Percentiles rank a stretch among this genome's conserved stretches.
phyloP scores from a whole-genome alignment of 2,888 invertebrate species.

The Aradus depressus region DNA sequence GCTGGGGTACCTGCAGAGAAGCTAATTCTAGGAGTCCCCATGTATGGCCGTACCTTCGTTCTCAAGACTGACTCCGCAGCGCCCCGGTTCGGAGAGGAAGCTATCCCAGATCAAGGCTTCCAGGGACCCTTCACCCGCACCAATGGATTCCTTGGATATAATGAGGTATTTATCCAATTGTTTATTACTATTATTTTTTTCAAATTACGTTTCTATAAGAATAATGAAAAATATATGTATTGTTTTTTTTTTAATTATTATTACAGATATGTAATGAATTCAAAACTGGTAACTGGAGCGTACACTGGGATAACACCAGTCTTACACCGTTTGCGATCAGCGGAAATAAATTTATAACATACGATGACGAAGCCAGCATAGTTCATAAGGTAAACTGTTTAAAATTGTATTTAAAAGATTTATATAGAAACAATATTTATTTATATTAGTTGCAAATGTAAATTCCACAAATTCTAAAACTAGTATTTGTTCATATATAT shows the following conservation, averaged over 20 bases:
- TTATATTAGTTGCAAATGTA: no score
- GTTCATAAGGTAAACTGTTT: conserved; percentile 58
- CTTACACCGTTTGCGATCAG: conserved; percentile 52
- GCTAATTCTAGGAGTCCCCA: conserved; percentile 67
- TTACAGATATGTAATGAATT: conserved; percentile 52
- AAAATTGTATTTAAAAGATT: no score
- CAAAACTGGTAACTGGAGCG: conserved; percentile 52
- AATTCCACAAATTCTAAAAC: no score
- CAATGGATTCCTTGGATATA: conserved; percentile 76
- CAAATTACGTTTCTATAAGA: not conserved
- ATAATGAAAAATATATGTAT: not conserved
- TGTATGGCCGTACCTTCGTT: conserved; percentile 72
- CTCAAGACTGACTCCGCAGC: conserved; percentile 33
- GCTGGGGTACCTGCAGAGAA: conserved; percentile 65
- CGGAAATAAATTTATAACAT: conserved; percentile 56
- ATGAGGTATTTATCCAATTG: conserved; percentile 52
- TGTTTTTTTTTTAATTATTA: conserved; percentile 11
- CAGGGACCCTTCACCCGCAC: conserved; percentile 67
- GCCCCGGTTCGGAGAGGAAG: conserved; percentile 28
- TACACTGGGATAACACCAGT: conserved; percentile 55
- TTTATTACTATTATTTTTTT: not conserved
- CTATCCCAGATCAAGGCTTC: conserved; percentile 46
- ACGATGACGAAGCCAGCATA: conserved; percentile 64
- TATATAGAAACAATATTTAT: no score
- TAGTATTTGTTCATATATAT: no score